Evolutionary conservation across 2,113 vertebrate species (phyloP).

Genomic region (Columba livia): DNA sequence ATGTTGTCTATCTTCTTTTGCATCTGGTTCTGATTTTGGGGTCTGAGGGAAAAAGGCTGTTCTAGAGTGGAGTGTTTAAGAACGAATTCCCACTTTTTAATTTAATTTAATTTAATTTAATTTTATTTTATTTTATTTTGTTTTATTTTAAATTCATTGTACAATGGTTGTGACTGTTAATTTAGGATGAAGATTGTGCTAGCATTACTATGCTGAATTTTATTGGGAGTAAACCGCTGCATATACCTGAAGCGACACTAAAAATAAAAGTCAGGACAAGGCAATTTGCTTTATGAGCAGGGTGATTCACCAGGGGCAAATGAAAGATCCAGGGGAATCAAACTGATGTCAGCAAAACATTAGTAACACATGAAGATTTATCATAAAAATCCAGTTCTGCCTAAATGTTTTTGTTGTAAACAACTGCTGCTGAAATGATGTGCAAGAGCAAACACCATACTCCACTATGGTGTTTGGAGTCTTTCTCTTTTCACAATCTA

Average conservation of each 20-base stretch:
- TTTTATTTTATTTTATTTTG: too few relatives aligned
- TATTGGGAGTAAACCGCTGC: not conserved
- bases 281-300: conserved; percentile 51
- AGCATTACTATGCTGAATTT: conserved; percentile 26
- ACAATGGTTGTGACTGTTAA: not conserved
- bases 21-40: not conserved
- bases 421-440: conserved; percentile 49
- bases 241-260: conserved; percentile 6
- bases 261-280: conserved; percentile 45
- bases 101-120: not conserved
- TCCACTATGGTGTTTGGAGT: not conserved
- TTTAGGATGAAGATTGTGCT: not conserved
- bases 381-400: conserved; percentile 59
- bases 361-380: conserved; percentile 57
- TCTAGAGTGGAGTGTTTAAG: not conserved
- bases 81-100: not conserved
- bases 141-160: not conserved
- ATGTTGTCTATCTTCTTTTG: not conserved
- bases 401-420: conserved; percentile 64
- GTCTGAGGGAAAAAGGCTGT: not conserved
- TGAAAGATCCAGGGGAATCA: conserved; percentile 47
- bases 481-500: conserved; percentile 25
- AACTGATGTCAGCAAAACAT: conserved; percentile 61
- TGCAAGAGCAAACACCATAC: not conserved
- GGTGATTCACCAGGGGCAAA: conserved; percentile 55